Evolutionary conservation across 2,888 invertebrate species (phyloP).

Genomic region (Seira musarum): DNA sequence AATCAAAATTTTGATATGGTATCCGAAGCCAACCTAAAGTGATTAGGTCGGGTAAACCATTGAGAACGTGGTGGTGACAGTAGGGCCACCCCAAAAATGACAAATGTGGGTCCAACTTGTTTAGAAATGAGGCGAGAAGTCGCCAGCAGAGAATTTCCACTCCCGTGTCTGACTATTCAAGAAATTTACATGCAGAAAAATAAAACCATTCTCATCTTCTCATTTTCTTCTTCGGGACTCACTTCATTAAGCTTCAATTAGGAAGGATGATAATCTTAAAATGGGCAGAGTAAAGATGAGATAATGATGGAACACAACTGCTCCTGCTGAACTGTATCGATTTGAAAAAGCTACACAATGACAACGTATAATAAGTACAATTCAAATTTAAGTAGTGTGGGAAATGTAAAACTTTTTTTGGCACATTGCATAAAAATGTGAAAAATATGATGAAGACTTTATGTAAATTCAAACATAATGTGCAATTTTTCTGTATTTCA

Average conservation of each 20-base stretch:
- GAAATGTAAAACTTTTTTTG: too few species aligned
- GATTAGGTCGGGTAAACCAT: background rate
- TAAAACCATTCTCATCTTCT: constrained; percentile 23
- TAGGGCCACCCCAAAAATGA: constrained; percentile 65
- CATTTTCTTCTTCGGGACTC: constrained; percentile 11
- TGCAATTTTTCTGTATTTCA: constrained; percentile 51
- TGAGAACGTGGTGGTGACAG: constrained; percentile 64
- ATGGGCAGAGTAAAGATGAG: background rate
- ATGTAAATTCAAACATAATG: background rate
- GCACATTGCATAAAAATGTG: too few species aligned
- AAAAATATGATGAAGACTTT: too few species aligned
- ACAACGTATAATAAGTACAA: too few species aligned
- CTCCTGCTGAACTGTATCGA: background rate
- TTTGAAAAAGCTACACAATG: too few species aligned
- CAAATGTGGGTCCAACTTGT: constrained; percentile 66
- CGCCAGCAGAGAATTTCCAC: constrained; percentile 60
- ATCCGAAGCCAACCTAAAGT: background rate
- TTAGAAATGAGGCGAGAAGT: constrained; percentile 67
- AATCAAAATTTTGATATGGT: background rate
- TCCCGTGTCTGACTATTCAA: background rate
- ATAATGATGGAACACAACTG: background rate
- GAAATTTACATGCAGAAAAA: constrained; percentile 16
- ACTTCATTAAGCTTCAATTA: constrained; percentile 27
- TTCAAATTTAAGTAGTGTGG: too few species aligned
- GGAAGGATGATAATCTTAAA: background rate